Conservation (phyloP, 2,888 invertebrate genomes). For the Lithosia quadra region DNA sequence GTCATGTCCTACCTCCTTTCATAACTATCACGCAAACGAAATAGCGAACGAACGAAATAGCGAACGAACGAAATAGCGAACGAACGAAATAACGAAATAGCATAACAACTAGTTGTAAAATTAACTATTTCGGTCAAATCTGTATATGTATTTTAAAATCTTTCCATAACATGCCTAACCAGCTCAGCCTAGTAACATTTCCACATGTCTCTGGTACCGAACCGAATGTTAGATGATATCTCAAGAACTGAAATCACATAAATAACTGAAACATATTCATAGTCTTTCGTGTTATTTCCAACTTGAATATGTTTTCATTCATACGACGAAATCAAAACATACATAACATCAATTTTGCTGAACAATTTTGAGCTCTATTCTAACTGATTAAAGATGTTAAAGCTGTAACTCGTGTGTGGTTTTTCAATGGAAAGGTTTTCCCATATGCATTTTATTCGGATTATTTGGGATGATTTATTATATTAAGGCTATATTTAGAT, state of each 20-base stretch:
- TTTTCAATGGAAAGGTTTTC: background rate
- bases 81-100: no score
- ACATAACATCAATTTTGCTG: background rate
- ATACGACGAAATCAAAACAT: constrained; percentile 13
- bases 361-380: background rate
- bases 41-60: no score
- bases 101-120: no score
- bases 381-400: background rate
- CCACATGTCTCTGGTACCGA: background rate
- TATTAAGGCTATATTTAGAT: constrained; percentile 10
- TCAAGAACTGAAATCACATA: constrained; percentile 21
- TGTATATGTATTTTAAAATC: background rate
- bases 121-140: background rate
- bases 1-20: no score
- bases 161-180: background rate
- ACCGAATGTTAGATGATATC: constrained; percentile 14
- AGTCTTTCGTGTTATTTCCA: constrained; percentile 27
- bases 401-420: background rate
- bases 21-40: no score
- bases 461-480: constrained; percentile 25
- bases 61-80: no score
- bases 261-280: constrained; percentile 29
- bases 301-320: constrained; percentile 21
- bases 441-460: background rate
- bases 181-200: background rate